Percentiles rank a stretch among this genome's conserved stretches.
These are phyloP conservation scores for Lasioglossum pauxillum DNA, from an alignment of 2,888 invertebrate genomes.

Conservation along the genomic window DNA sequence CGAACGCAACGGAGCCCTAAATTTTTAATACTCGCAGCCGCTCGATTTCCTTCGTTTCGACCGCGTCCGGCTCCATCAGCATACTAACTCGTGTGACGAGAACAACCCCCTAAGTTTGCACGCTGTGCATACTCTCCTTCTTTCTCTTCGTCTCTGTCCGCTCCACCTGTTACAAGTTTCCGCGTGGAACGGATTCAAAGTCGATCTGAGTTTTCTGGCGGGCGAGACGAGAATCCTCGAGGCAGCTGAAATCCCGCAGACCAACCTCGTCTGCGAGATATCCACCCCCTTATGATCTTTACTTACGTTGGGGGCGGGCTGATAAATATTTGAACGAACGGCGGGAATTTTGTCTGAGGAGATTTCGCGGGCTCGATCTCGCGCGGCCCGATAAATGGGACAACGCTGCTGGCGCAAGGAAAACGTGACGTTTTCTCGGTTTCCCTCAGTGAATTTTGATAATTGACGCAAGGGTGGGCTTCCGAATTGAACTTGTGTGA, in stretches of 20 bases:
- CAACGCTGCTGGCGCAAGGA: not conserved
- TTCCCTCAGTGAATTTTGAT: not conserved
- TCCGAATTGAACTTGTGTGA: not conserved
- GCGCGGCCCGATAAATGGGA: not conserved
- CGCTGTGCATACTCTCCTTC: not conserved
- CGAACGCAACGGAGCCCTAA: not conserved
- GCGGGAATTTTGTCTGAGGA: not conserved
- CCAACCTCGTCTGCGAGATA: not conserved
- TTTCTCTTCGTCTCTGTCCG: not conserved
- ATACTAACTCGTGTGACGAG: not conserved
- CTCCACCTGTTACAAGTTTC: slow-evolving; percentile 20
- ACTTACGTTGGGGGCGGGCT: not conserved
- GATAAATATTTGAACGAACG: not conserved
- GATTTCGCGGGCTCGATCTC: not conserved
- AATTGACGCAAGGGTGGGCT: not conserved
- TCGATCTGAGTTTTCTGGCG: slow-evolving; percentile 43
- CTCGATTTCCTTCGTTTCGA: not conserved
- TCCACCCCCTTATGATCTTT: not conserved
- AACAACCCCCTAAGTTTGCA: not conserved
- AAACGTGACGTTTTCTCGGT: not conserved
- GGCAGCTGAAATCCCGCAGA: not conserved
- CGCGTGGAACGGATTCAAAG: slow-evolving; percentile 48
- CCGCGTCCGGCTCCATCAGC: not conserved
- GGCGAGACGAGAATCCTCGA: slow-evolving; percentile 4
- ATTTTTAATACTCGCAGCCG: not conserved